These are phyloP conservation scores for Microchrysa polita DNA, from an alignment of 2,888 invertebrate genomes.

Conservation along the genomic window DNA sequence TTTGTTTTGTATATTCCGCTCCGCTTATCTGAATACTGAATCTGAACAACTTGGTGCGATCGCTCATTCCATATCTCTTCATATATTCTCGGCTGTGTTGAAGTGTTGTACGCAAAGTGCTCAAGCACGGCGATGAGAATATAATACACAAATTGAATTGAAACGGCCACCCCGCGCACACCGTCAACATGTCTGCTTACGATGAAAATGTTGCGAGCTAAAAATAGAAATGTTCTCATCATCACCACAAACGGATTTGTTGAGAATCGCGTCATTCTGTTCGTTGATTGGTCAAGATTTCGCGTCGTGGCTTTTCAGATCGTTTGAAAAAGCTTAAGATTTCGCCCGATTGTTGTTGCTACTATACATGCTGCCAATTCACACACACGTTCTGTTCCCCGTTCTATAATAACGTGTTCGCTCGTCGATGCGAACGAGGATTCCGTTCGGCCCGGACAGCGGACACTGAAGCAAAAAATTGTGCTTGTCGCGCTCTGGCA, in stretches of 20 bases:
- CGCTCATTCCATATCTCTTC: too few species aligned
- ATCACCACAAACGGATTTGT: constrained; percentile 10
- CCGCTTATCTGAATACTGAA: too few species aligned
- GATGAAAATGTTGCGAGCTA: constrained; percentile 11
- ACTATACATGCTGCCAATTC: background rate
- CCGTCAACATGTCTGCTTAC: constrained; percentile 21
- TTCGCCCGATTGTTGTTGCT: constrained; percentile 20
- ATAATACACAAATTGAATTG: constrained; percentile 27
- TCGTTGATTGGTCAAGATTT: constrained; percentile 36
- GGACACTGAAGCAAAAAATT: constrained; percentile 15
- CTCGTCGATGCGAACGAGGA: too few species aligned
- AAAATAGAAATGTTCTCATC: constrained; percentile 45
- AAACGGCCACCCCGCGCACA: background rate
- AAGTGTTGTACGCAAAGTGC: background rate
- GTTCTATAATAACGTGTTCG: too few species aligned
- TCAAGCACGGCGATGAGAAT: constrained; percentile 3
- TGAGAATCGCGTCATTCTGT: constrained; percentile 29
- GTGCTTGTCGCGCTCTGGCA: constrained; percentile 34
- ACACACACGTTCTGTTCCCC: too few species aligned
- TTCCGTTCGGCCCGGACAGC: background rate
- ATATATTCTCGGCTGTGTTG: too few species aligned
- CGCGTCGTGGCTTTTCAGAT: constrained; percentile 17
- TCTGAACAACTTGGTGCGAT: too few species aligned
- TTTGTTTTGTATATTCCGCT: background rate
- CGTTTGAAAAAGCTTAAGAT: constrained; percentile 39